Evolutionary conservation across 2,888 invertebrate genomes (phyloP).

Genomic region (Cantharis rufa): DNA sequence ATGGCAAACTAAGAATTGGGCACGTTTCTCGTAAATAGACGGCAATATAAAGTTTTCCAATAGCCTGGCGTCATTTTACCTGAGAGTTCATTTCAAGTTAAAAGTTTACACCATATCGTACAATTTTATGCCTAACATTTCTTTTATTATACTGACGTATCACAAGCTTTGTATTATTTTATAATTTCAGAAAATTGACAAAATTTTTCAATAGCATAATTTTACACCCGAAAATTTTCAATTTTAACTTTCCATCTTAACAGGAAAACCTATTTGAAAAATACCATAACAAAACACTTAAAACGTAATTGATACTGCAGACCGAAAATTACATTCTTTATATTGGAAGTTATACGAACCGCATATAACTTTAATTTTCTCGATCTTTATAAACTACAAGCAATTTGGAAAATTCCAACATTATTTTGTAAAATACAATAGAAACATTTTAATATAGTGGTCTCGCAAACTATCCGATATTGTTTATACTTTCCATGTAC

Average conservation of each 20-base stretch:
- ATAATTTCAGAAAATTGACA: neutral
- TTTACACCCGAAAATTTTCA: neutral
- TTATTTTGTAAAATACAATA: neutral
- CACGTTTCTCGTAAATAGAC: slow-evolving; percentile 3
- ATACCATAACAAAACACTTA: neutral
- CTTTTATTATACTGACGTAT: neutral
- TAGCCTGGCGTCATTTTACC: slow-evolving; percentile 2
- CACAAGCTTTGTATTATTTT: neutral
- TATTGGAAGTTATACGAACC: neutral
- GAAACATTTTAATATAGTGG: neutral
- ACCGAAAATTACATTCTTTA: neutral
- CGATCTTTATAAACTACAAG: neutral
- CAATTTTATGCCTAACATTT: neutral
- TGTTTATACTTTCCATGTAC: neutral
- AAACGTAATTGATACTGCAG: neutral
- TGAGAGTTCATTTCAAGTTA: slow-evolving; percentile 1
- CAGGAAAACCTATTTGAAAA: neutral
- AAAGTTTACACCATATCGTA: neutral
- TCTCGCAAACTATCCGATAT: neutral
- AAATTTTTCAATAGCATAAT: neutral
- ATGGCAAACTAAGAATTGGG: slow-evolving; percentile 4
- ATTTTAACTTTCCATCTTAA: neutral
- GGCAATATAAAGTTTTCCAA: slow-evolving; percentile 5
- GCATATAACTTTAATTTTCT: neutral
- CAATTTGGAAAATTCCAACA: neutral